Conservation (phyloP, 1,140 invertebrate species). For the Drosophila equinoxialis region DNA sequence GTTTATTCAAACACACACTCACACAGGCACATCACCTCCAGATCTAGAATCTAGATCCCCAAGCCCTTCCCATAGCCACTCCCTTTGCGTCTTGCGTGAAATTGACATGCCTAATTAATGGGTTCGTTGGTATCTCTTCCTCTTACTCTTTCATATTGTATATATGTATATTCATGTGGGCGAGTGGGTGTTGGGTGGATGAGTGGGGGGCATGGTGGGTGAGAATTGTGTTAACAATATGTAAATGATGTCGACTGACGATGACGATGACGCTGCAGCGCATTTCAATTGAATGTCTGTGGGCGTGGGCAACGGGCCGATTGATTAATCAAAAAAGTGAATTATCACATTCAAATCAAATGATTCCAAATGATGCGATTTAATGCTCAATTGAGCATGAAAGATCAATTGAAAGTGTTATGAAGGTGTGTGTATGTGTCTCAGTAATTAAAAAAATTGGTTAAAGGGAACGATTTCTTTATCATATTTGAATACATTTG, state of each 20-base stretch:
- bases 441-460: neutral
- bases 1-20: constrained; percentile 10
- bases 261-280: neutral
- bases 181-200: neutral
- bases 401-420: neutral
- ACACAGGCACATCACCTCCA: no score
- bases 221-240: constrained; percentile 24
- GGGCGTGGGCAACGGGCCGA: neutral
- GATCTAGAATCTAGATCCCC: neutral
- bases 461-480: neutral
- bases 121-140: constrained; percentile 30
- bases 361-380: neutral
- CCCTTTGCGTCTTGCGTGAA: constrained; percentile 4
- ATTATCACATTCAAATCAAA: constrained; percentile 12
- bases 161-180: neutral
- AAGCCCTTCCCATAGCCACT: neutral
- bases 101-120: constrained; percentile 39
- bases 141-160: neutral
- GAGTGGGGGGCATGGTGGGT: neutral
- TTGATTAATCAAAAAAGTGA: constrained; percentile 19
- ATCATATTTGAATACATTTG: no score
- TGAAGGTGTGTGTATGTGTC: neutral
- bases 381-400: neutral
- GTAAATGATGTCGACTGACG: constrained; percentile 21
- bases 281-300: constrained; percentile 9